These are phyloP conservation scores for Ornithoptera priamus DNA, from an alignment of 2,888 invertebrate genomes.

Conservation along the genomic window DNA sequence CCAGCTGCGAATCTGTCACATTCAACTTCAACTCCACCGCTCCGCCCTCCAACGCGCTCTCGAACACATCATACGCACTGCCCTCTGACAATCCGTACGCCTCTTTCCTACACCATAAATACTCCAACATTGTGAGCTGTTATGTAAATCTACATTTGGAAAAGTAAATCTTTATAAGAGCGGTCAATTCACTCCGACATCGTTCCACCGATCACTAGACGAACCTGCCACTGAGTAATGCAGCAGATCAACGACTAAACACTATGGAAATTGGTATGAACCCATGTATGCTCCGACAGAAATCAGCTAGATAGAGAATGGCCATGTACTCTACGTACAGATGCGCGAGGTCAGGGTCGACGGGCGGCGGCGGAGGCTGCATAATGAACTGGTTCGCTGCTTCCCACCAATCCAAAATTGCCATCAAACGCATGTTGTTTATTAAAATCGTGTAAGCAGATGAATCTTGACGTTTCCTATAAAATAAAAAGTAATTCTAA, in stretches of 20 bases:
- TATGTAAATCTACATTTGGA: too few relatives aligned
- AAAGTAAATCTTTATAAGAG: too few relatives aligned
- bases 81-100: conserved; percentile 10
- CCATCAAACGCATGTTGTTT: conserved; percentile 97
- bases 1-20: conserved; percentile 96
- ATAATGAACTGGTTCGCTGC: conserved; percentile 89
- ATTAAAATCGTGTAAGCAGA: conserved; percentile 92
- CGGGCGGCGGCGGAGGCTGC: conserved; percentile 65
- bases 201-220: too few relatives aligned
- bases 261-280: too few relatives aligned
- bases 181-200: too few relatives aligned
- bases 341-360: conserved; percentile 54
- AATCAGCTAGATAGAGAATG: too few relatives aligned
- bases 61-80: not conserved
- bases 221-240: too few relatives aligned
- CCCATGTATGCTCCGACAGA: too few relatives aligned
- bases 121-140: not conserved
- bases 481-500: not conserved
- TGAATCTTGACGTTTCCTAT: conserved; percentile 82
- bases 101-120: conserved; percentile 41
- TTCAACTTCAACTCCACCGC: conserved; percentile 94
- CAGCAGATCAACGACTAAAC: too few relatives aligned
- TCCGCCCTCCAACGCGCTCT: conserved; percentile 34
- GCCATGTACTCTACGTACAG: conserved; percentile 39
- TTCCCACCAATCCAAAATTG: conserved; percentile 96